Conservation (phyloP, 2,888 invertebrate genomes). For the Heliconius cydno region DNA sequence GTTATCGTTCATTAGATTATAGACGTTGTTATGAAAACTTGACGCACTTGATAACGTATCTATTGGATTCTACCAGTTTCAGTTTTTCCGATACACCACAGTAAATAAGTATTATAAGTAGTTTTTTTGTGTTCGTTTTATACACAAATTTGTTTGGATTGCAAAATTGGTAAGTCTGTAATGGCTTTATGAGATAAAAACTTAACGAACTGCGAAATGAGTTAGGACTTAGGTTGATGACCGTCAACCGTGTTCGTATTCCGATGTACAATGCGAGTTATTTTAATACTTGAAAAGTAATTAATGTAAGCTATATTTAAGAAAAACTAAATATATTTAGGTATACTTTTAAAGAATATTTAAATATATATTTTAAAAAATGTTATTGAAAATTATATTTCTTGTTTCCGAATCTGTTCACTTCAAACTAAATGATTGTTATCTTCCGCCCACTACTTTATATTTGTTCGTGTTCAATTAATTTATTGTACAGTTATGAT, state of each 20-base stretch:
- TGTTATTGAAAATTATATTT: neutral
- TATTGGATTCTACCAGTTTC: conserved; percentile 48
- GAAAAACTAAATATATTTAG: neutral
- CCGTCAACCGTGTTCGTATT: neutral
- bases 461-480: conserved; percentile 44
- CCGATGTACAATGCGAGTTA: neutral
- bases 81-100: conserved; percentile 52
- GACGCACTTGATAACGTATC: conserved; percentile 65
- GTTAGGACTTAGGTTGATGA: neutral
- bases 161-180: conserved; percentile 34
- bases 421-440: conserved; percentile 53
- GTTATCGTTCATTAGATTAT: conserved; percentile 55
- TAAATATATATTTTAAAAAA: too few species aligned
- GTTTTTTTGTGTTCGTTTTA: neutral
- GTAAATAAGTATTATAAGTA: neutral
- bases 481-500: conserved; percentile 35
- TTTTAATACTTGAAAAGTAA: neutral
- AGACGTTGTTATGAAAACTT: conserved; percentile 61
- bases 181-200: neutral
- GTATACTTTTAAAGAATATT: neutral
- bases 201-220: conserved; percentile 23
- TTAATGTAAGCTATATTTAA: neutral
- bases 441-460: conserved; percentile 60
- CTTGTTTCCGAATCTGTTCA: conserved; percentile 20
- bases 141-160: conserved; percentile 6